These are phyloP conservation scores for Nothobranchius furzeri DNA, from an alignment of 2,113 vertebrate genomes.

Conservation along the genomic window DNA sequence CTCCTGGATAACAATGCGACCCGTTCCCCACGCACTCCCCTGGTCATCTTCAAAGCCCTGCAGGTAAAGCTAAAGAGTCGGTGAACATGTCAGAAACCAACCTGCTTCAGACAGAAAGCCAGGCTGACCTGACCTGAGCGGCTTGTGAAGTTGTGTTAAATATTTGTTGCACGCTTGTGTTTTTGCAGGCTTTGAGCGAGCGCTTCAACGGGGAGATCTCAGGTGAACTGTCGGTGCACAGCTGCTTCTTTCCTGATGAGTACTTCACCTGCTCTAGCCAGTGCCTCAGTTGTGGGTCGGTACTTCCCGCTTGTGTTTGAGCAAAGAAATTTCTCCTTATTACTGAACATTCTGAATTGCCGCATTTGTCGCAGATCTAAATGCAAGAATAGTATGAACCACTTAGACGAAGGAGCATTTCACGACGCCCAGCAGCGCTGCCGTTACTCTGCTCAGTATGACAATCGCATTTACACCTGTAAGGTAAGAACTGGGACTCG, in stretches of 20 bases:
- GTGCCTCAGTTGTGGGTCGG: constrained; percentile 97
- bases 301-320: constrained; percentile 20
- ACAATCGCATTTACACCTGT: constrained; percentile 96
- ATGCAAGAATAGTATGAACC: constrained; percentile 99
- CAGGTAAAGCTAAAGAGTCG: constrained; percentile 75
- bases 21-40: constrained; percentile 88
- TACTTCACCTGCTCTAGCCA: constrained; percentile 96
- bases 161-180: constrained; percentile 1
- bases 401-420: constrained; percentile 87
- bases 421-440: constrained; percentile 93
- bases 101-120: neutral
- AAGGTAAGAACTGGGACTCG: constrained; percentile 82
- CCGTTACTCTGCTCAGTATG: constrained; percentile 92
- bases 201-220: constrained; percentile 96
- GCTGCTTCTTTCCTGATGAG: constrained; percentile 98
- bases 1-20: constrained; percentile 92
- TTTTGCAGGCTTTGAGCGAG: constrained; percentile 90
- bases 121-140: neutral
- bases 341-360: constrained; percentile 1
- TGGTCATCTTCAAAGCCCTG: constrained; percentile 93
- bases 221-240: constrained; percentile 91
- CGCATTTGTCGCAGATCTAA: constrained; percentile 79
- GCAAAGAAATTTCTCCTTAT: neutral
- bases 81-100: neutral
- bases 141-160: no score